Conservation (phyloP, 2,888 invertebrate species). For the Beris chalybata region DNA sequence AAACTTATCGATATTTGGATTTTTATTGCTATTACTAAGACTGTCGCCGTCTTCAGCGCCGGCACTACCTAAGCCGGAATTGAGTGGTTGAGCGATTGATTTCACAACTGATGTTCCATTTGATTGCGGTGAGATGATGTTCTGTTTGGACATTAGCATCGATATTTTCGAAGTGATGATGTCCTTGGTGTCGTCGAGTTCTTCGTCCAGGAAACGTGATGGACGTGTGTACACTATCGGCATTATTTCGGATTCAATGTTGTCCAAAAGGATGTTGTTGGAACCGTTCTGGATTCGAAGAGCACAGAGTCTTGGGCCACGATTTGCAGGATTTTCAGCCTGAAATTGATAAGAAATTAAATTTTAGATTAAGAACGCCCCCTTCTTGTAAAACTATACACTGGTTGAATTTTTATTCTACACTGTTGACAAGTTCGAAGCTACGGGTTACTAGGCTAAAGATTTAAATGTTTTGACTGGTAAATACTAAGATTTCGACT, state of each 20-base stretch:
- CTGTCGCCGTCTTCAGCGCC: neutral
- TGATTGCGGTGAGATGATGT: neutral
- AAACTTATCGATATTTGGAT: conserved; percentile 19
- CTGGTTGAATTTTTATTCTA: too few relatives aligned
- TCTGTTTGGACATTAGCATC: conserved; percentile 34
- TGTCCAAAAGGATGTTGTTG: conserved; percentile 78
- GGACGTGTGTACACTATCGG: conserved; percentile 73
- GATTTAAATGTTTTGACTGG: too few relatives aligned
- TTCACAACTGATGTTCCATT: conserved; percentile 10
- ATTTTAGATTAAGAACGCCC: too few relatives aligned
- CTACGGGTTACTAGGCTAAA: too few relatives aligned
- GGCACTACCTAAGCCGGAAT: neutral
- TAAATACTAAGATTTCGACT: too few relatives aligned
- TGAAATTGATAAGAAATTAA: conserved; percentile 36
- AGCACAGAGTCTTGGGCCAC: conserved; percentile 75
- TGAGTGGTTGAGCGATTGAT: neutral
- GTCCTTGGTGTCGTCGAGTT: conserved; percentile 54
- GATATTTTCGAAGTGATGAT: conserved; percentile 52
- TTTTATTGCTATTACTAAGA: conserved; percentile 11
- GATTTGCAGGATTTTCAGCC: conserved; percentile 56
- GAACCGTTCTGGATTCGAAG: conserved; percentile 76
- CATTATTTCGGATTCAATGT: conserved; percentile 69
- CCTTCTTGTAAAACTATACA: too few relatives aligned
- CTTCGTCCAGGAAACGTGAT: conserved; percentile 55
- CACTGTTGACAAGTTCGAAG: too few relatives aligned